These are phyloP conservation scores for Hipparchia sbordonii DNA, from an alignment of 2,888 invertebrate genomes.

Conservation along the genomic window DNA sequence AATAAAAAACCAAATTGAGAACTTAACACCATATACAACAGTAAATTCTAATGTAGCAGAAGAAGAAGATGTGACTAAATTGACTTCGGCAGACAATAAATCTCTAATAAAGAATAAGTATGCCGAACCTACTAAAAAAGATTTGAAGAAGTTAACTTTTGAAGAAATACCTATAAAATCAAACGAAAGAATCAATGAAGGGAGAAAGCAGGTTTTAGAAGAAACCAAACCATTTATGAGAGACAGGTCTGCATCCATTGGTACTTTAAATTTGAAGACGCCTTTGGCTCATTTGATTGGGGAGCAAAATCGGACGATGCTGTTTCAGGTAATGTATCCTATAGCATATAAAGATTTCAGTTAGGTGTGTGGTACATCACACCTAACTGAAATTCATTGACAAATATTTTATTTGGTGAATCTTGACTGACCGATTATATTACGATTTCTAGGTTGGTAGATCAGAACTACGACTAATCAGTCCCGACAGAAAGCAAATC, in stretches of 20 bases:
- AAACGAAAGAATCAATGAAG: conserved; percentile 37
- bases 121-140: conserved; percentile 31
- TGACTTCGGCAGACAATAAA: neutral
- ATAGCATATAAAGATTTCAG: neutral
- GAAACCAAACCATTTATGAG: conserved; percentile 76
- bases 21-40: conserved; percentile 17
- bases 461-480: conserved; percentile 93
- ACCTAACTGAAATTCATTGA: no score
- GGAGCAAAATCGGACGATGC: conserved; percentile 96
- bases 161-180: conserved; percentile 54
- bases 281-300: conserved; percentile 74
- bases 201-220: conserved; percentile 49
- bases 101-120: neutral
- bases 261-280: conserved; percentile 78
- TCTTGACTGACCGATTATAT: neutral
- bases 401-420: no score
- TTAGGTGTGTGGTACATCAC: no score
- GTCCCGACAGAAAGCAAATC: conserved; percentile 95
- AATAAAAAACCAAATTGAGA: conserved; percentile 30
- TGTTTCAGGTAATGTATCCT: conserved; percentile 87
- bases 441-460: conserved; percentile 86
- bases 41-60: neutral
- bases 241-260: conserved; percentile 85
- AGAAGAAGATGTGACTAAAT: neutral
- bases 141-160: conserved; percentile 53